Base-by-base conservation (phyloP, 2,888 invertebrate species). In the Meganola albula region DNA sequence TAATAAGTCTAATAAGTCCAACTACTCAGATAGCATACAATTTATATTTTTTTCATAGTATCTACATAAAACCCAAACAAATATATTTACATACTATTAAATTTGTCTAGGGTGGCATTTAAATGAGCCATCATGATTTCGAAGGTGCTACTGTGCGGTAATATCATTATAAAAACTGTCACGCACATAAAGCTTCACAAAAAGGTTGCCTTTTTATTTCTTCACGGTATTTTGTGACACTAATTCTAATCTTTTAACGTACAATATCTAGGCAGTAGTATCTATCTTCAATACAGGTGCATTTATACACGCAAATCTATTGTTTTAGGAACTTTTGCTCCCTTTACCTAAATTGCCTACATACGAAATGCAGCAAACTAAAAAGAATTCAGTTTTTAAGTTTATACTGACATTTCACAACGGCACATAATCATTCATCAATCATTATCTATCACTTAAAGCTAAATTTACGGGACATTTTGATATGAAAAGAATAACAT, bases 71-170 rank as follows among this genome's bases (percentile, higher is more conserved):
- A 16, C 6, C 4, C 6, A 16, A 16, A 6, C 16, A 16, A 16
- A 16, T 6, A 16, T 6, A 16, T 16, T 16, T 16, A 16, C 6
- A 5, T 16, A 16, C n/a, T n/a, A n/a, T n/a, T n/a, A n/a, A n/a
- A n/a, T n/a, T n/a, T n/a, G n/a, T n/a, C n/a, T n/a, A 40, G 52
- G 53, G 52, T 58, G 48, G 77, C 69, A 82, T 82, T 72, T 69
- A 69, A 79, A 80, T 76, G 63, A 58, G 48, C 54, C 53, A 71
- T 73, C 70, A 74, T 50, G 46, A 48, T 34, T 50, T 50, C 47
- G 51, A 52, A 51, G 61, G 51, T 53, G 82, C 83, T 83, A 80
- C 83, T 62, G 83, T 79, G 61, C 53, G 56, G 51, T 13, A 1
- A 12, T 11, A 49, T 55, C 40, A 33, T 69, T 48, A 40, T 54